Base-by-base conservation (phyloP, 2,113 vertebrate genomes). In the Plotosus lineatus region DNA sequence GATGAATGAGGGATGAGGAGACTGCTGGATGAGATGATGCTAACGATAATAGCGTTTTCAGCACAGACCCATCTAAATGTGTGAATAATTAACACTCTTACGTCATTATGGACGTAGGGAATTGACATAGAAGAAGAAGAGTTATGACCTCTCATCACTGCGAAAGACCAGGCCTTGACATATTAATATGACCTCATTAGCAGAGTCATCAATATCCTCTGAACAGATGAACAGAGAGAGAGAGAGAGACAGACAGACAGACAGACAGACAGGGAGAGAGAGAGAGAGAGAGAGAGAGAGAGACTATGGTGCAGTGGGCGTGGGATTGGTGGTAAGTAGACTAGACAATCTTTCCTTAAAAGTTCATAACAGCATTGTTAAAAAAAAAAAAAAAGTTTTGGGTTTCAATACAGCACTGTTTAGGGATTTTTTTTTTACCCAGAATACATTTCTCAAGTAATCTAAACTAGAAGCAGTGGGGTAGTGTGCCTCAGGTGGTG, bases 51-150 rank as follows among this genome's bases (percentile, higher is more conserved):
- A n/a, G 71, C 28, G 33, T 56, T 77, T 75, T 36, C 51, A 85
- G 75, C 77, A 85, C 44, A 56, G 44, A 78, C 63, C 31, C 40
- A 78, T 78, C 33, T 23, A 65, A 33, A 55, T 19, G 14, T 73
- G 38, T 85, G 80, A 76, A 84, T 84, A 74, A 84, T 84, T 84
- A 66, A 84, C 46, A 72, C 66, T 78, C 46, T 38, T 7, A 31
- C 46, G 51, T 75, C 21, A 68, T 77, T 56, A 42, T 48, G 33
- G 74, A 63, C 31, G 63, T 51, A 63, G 44, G n/a, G 50, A 61
- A 48, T 19, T 66, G 79, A 81, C 68, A 60, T 31, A 6, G 61
- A 15, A 66, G 61, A 15, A 66, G 48, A 51, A 63, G 78, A 84
- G 75, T 82, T 69, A 85, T 85, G 53, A 65, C 17, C 40, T 31